Base-by-base conservation (phyloP, 2,797 vertebrate genomes). In the Gymnopithys bicolor region DNA sequence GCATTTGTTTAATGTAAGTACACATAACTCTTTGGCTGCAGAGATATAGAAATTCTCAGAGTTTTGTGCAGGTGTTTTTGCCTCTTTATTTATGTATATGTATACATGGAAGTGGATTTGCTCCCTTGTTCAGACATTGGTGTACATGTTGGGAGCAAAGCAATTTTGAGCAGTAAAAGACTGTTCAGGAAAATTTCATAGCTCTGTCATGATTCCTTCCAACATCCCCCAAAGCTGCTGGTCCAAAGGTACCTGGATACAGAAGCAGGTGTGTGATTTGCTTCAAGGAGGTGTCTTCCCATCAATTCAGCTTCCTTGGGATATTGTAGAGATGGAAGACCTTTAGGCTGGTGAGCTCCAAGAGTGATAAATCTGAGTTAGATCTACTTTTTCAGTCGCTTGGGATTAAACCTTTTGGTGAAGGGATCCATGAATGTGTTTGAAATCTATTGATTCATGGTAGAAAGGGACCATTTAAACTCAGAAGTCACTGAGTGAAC, bases 401-500 rank as follows among this genome's bases (percentile, higher is more conserved):
- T 22, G 70, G 86, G 92, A 94, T 97, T 96, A 96, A 91, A 95
- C 85, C 88, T 96, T 93, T 96, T 81, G 74, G 81, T 79, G 87
- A 95, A 87, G 93, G 71, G 92, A 97, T 97, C 94, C 92, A 90
- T 94, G 83, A 95, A 92, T 62, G 79, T 92, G 92, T 81, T 96
- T 92, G 84, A 97, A 95, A 98, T 97, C 94, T 97, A 96, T 97
- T 96, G 97, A 98, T 97, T 98, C 93, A 63, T 91, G 82, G 95
- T 77, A 93, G 95, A 97, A 97, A 97, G 85, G 94, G 89, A 93
- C 93, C 95, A 95, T 98, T 98, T 95, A 95, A 97, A 96, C 93
- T 96, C 43, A 11, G 95, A 98, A 97, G 95, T 96, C 96, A 96
- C 95, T 46, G 94, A 96, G 95, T 96, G 97, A 97, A 98, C 97